These are phyloP conservation scores for Acanthopagrus latus DNA, from an alignment of 2,797 vertebrate species.

Conservation along the genomic window DNA sequence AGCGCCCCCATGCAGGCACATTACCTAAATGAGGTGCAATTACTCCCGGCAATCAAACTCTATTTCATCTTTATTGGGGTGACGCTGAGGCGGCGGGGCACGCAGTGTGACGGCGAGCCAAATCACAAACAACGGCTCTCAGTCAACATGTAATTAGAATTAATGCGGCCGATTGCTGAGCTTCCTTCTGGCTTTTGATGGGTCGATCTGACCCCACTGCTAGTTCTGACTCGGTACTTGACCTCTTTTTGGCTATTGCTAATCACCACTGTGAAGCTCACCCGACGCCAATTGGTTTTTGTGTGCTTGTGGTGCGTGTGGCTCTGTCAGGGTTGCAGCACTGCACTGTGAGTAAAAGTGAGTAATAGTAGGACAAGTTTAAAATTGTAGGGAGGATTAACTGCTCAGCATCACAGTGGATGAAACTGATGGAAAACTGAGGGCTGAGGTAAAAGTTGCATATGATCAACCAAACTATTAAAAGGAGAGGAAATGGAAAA, in stretches of 20 bases:
- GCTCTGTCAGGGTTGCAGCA: neutral
- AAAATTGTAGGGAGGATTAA: neutral
- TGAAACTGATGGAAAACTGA: neutral
- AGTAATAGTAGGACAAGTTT: too few species aligned
- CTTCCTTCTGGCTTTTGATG: conserved; percentile 26
- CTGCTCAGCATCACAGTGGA: too few species aligned
- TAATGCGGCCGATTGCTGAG: conserved; percentile 53
- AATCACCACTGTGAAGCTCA: neutral
- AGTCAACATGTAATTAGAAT: conserved; percentile 72
- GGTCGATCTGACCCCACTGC: conserved; percentile 12
- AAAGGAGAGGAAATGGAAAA: too few species aligned
- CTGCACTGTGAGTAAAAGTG: neutral
- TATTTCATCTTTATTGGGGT: conserved; percentile 76
- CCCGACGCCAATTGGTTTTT: neutral
- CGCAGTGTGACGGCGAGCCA: conserved; percentile 49
- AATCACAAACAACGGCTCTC: conserved; percentile 69
- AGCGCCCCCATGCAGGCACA: conserved; percentile 54
- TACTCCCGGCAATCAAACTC: conserved; percentile 73
- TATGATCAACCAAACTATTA: too few species aligned
- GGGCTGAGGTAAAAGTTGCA: too few species aligned
- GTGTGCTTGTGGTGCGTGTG: neutral
- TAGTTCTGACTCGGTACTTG: conserved; percentile 13
- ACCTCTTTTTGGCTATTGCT: conserved; percentile 24
- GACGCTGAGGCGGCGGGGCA: conserved; percentile 42
- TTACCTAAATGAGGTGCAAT: conserved; percentile 79